Evolutionary conservation across 1,140 invertebrate species (phyloP).

Genomic region (Drosophila trapezifrons): DNA sequence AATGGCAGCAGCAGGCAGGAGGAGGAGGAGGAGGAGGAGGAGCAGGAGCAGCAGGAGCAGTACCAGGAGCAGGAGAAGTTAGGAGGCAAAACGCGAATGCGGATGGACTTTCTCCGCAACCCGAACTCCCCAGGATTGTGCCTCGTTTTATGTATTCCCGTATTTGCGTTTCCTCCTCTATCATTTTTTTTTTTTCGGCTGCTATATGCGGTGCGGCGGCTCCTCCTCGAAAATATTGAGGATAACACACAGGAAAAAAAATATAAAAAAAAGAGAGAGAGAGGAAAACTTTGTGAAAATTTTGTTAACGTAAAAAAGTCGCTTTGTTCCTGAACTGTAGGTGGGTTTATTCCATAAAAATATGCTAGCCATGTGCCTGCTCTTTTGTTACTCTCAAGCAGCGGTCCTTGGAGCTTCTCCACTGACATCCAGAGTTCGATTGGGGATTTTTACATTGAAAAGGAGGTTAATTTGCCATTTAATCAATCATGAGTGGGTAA

Average conservation of each 20-base stretch:
- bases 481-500: too few relatives aligned
- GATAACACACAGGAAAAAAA: conserved; percentile 13
- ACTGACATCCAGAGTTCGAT: too few relatives aligned
- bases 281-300: conserved; percentile 57
- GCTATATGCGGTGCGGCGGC: conserved; percentile 42
- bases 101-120: conserved; percentile 48
- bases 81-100: conserved; percentile 53
- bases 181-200: conserved; percentile 20
- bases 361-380: conserved; percentile 47
- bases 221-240: conserved; percentile 48
- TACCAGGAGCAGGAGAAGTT: too few relatives aligned
- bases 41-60: not conserved
- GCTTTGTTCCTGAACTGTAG: conserved; percentile 62
- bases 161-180: conserved; percentile 66
- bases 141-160: conserved; percentile 48
- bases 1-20: not conserved
- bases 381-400: conserved; percentile 8
- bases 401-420: too few relatives aligned
- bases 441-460: too few relatives aligned
- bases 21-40: not conserved
- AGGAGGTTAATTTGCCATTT: too few relatives aligned
- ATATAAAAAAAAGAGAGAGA: not conserved
- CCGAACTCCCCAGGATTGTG: conserved; percentile 1
- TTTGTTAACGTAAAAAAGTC: conserved; percentile 76
- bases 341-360: conserved; percentile 41